These are phyloP conservation scores for Aurelia coerulea DNA, from an alignment of 30 jellyfish, hydroid and myxozoan species.

Conservation along the genomic window DNA sequence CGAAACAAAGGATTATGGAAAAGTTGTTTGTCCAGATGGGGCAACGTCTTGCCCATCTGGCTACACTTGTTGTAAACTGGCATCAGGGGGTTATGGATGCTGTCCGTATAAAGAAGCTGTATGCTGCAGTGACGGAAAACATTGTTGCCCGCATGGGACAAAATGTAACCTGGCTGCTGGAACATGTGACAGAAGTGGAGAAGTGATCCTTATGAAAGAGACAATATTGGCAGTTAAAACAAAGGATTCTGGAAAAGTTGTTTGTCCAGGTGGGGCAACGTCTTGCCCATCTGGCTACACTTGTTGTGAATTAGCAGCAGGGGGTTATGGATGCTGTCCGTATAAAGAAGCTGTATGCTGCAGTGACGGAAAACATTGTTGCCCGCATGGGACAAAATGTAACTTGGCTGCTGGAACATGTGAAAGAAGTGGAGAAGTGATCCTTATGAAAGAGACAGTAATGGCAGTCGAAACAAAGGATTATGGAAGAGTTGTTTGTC, in stretches of 20 bases:
- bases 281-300: slow-evolving; percentile 59
- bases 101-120: slow-evolving; percentile 74
- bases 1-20: neutral
- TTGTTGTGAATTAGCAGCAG: slow-evolving; percentile 55
- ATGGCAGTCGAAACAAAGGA: too few species aligned
- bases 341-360: slow-evolving; percentile 67
- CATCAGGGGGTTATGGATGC: slow-evolving; percentile 63
- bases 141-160: slow-evolving; percentile 72
- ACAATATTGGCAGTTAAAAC: neutral
- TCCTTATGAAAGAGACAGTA: too few species aligned
- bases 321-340: slow-evolving; percentile 74
- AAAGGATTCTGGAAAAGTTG: neutral
- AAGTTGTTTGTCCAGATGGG: slow-evolving; percentile 54
- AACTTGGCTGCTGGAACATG: neutral
- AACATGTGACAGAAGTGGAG: neutral
- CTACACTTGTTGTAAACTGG: slow-evolving; percentile 64
- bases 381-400: slow-evolving; percentile 55
- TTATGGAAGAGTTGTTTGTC: slow-evolving; percentile 37
- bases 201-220: neutral
- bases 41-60: slow-evolving; percentile 60
- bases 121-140: slow-evolving; percentile 66
- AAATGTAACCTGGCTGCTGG: slow-evolving; percentile 37
- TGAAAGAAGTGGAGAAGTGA: too few species aligned
- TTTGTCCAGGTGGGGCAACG: slow-evolving; percentile 56
- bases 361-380: slow-evolving; percentile 61